Evolutionary conservation across 37 sponge, comb jelly and placozoan genomes (phyloP).

Genomic region (Geodia barretti): DNA sequence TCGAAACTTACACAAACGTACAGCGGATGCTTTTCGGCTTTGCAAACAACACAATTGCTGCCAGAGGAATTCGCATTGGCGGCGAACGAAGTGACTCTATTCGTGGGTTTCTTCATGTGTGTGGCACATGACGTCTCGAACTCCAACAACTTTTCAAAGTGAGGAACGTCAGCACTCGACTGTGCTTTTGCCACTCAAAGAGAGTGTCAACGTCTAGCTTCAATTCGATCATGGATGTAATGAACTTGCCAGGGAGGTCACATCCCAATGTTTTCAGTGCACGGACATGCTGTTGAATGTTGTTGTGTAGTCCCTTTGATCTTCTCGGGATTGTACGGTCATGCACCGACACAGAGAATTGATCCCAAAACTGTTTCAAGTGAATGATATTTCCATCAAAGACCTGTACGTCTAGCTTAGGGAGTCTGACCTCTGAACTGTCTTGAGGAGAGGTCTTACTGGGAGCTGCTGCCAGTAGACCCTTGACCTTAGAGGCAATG

Average conservation of each 20-base stretch:
- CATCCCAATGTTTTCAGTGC: constrained; percentile 43
- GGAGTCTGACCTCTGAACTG: too few relatives aligned
- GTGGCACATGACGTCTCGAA: constrained; percentile 18
- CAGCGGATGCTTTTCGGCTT: constrained; percentile 45
- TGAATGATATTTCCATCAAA: constrained; percentile 54
- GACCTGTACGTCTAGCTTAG: too few relatives aligned
- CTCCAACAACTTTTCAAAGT: constrained; percentile 29
- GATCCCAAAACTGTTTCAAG: constrained; percentile 51
- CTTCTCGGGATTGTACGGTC: constrained; percentile 14
- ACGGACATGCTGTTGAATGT: constrained; percentile 43
- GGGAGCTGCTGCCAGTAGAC: background rate
- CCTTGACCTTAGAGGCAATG: constrained; percentile 22
- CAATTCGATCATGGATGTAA: constrained; percentile 33
- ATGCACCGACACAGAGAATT: constrained; percentile 34
- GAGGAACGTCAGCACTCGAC: constrained; percentile 44
- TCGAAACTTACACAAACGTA: constrained; percentile 41
- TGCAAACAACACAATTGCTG: constrained; percentile 32
- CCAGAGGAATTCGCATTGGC: background rate
- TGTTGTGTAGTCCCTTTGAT: constrained; percentile 48
- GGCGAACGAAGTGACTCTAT: constrained; percentile 10
- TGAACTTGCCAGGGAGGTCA: constrained; percentile 24
- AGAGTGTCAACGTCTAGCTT: constrained; percentile 37
- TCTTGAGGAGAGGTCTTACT: too few relatives aligned
- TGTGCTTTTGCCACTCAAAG: constrained; percentile 46
- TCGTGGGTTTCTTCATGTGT: constrained; percentile 15